Base-by-base conservation (phyloP, 2,113 vertebrate genomes). In the Pristiophorus japonicus region DNA sequence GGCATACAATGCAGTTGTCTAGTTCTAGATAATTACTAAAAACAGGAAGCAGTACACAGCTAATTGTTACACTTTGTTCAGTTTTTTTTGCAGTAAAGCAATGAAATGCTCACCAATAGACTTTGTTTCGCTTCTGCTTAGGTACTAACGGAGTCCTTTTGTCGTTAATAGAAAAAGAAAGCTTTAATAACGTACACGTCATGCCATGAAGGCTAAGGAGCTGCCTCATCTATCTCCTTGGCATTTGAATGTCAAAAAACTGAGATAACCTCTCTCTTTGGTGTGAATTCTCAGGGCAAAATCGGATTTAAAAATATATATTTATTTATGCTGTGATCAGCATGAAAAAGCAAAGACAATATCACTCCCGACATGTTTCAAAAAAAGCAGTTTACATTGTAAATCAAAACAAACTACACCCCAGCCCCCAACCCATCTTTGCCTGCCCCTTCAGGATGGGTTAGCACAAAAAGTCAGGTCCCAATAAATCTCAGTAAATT, bases 181-280 rank as follows among this genome's bases (percentile, higher is more conserved):
- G 96, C 96, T 96, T 96, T 96, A 96, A 96, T 96, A 97, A 96
- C 94, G 67, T 96, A 96, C 96, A 96, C 94, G 96, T 97, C 96
- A 96, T 96, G 96, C 96, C 96, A 95, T 95, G 96, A 96, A 97
- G 95, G 87, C 38, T 96, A 75, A 96, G 62, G 47, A 96, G 30
- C 95, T 96, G 73, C 87, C 95, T 97, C 94, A 95, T 96, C 96
- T 96, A n/a, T 95, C 96, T 97, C 81, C 63, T 85, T 96, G 34
- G 10, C 95, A 96, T 96, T 96, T 96, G 95, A 55, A 96, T 92
- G 75, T 96, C 96, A 96, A 78, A 96, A 96, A 20, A 96, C 70
- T 95, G 95, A 96, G 75, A 73, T 96, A 92, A 95, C 42, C 95
- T 85, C 47, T 34, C 27, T 81, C 34, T 55, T 51, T 96, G 20